A percentile compares a stretch with the other conserved stretches of the same genome.
phyloP scores from a whole-genome alignment of 1,140 invertebrate species.

The Andrena cerasifolii region DNA sequence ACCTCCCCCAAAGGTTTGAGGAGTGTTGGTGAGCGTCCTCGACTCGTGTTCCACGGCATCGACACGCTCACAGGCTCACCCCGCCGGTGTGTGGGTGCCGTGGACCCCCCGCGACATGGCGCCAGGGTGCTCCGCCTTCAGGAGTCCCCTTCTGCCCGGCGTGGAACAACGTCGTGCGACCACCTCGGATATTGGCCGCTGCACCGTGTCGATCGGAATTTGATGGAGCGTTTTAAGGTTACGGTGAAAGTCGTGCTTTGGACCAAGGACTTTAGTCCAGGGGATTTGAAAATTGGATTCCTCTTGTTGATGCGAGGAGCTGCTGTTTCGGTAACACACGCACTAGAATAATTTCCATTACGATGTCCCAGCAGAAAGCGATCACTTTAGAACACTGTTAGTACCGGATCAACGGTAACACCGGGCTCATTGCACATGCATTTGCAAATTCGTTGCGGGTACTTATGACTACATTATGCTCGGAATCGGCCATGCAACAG shows the following conservation, averaged over 20 bases:
- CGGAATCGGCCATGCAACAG: conserved; percentile 46
- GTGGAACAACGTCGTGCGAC: conserved; percentile 58
- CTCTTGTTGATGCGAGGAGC: too few species aligned
- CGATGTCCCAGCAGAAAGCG: neutral
- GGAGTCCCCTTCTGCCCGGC: conserved; percentile 34
- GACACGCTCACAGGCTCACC: conserved; percentile 39
- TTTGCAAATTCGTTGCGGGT: conserved; percentile 62
- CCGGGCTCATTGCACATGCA: conserved; percentile 23
- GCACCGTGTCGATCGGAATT: conserved; percentile 56
- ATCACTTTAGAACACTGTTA: neutral
- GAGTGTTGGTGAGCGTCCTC: conserved; percentile 33
- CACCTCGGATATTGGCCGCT: conserved; percentile 45
- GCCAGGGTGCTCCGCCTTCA: conserved; percentile 81
- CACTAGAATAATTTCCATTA: too few species aligned
- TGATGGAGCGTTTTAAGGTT: conserved; percentile 5
- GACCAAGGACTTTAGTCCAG: neutral
- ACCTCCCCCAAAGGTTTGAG: neutral
- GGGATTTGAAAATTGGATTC: neutral
- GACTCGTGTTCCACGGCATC: conserved; percentile 27
- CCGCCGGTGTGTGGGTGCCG: conserved; percentile 64
- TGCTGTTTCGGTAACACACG: too few species aligned
- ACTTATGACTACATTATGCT: conserved; percentile 56
- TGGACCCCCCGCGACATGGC: conserved; percentile 82
- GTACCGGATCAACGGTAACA: neutral
- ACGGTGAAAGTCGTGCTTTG: neutral